Evolutionary conservation across 2,888 invertebrate genomes (phyloP), one percentile per base, ranked within the genome.

Genomic region (Xestoiulus laeticollis): DNA sequence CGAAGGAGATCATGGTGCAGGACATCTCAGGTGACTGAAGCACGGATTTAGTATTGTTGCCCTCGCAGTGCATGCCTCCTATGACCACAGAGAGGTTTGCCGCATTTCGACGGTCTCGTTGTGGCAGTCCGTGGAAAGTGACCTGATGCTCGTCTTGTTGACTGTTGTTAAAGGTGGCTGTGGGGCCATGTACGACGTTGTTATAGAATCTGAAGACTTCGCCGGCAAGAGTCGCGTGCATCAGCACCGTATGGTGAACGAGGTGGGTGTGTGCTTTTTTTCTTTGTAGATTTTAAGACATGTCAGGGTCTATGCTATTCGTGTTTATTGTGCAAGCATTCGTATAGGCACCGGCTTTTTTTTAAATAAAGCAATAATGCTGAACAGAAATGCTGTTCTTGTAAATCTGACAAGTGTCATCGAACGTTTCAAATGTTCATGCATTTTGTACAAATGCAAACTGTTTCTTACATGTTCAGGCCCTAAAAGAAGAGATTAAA

Each of bases 401-500:
- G n/a, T n/a, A n/a, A n/a, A n/a, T n/a, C n/a, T n/a, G n/a, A n/a
- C n/a, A n/a, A n/a, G n/a, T n/a, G n/a, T n/a, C n/a, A n/a, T n/a
- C n/a, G n/a, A n/a, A n/a, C n/a, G n/a, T n/a, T n/a, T n/a, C n/a
- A n/a, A n/a, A n/a, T 38, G 38, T 19, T 30, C 4, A 38, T 78
- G n/a, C 32, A 78, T 78, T 68, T 68, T 6, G 5, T 68, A 26
- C 26, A 68, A 68, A 68, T 68, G 26, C 26, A 22, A 68, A 26
- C n/a, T 12, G 68, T 68, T 26, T 22, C n/a, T 22, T 68, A 22
- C 26, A 78, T 78, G 78, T 85, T 88, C 88, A 94, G 93, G 94
- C 94, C 6, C 93, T 97, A 78, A 95, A 95, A 91, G 94, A 94
- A 90, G 95, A 96, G 92, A 96, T 97, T 89, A 95, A 95, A 90